Evolutionary conservation across 2,797 vertebrate genomes (phyloP), one percentile per base, ranked within the genome.

Genomic region (Syngnathus rostellatus): DNA sequence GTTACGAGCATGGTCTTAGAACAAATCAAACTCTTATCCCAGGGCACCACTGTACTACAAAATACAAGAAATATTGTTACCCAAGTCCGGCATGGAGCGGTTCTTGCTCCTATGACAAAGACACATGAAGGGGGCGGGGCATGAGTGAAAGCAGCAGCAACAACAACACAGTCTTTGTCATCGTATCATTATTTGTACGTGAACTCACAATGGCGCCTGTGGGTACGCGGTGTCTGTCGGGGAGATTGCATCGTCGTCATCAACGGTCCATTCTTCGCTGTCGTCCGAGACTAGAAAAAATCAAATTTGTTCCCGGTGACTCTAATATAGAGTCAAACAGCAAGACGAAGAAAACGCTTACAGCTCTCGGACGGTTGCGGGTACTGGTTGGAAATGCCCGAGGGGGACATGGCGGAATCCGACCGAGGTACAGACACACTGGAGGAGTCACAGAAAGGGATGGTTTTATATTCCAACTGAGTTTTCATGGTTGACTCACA

Each of bases 201-300:
- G 8, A 58, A 84, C 85, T 86, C 67, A 91, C 90, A 38, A 0
- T n/a, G 68, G 40, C 64, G 17, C 31, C 1, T 46, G 38, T 6
- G 51, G 39, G 12, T 85, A 65, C 63, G 39, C 11, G 11, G 17
- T 8, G 0, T 76, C 73, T 11, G 58, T 2, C 5, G 63, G 11
- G 7, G 84, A 80, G 3, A 64, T 11, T 2, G 71, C 19, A 0
- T 92, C 91, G 0, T 91, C 89, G 0, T 92, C 91, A 5, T 91
- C 90, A 53, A 19, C 64, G 1, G 77, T 77, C 90, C 91, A 92
- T 72, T 92, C 91, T 57, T 93, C 92, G 8, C 90, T 91, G 78
- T 92, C 89, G 17, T 93, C 90, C 71, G 85, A 59, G 74, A 91
- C 91, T 93, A 72, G 16, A 77, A 62, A 17, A 72, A 41, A 53